These are phyloP conservation scores for Pseudochromis fuscus DNA, from an alignment of 2,797 vertebrate species.

Conservation along the genomic window DNA sequence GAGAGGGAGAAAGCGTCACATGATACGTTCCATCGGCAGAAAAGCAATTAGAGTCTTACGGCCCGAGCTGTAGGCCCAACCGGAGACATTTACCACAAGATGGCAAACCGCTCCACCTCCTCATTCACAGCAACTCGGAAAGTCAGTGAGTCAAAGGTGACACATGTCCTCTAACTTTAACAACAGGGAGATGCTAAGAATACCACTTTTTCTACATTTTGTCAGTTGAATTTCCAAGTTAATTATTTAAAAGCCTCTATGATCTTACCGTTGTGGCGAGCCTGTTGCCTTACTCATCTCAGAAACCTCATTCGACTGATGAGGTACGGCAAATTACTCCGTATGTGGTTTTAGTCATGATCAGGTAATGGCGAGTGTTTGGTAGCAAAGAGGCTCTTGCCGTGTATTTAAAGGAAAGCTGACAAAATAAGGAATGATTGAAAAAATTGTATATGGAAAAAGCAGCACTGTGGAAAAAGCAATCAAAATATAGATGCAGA, in stretches of 20 bases:
- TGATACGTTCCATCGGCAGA: conserved; percentile 63
- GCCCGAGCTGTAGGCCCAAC: conserved; percentile 47
- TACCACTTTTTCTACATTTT: neutral
- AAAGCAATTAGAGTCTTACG: conserved; percentile 79
- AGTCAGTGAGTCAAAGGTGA: conserved; percentile 45
- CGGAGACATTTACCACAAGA: conserved; percentile 78
- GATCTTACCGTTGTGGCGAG: conserved; percentile 7
- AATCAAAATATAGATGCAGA: conserved; percentile 19
- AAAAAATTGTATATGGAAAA: conserved; percentile 27
- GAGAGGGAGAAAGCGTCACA: conserved; percentile 62
- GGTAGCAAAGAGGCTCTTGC: conserved; percentile 27
- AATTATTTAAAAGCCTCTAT: neutral
- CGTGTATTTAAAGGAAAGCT: conserved; percentile 29
- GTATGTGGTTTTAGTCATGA: conserved; percentile 35
- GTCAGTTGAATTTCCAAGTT: conserved; percentile 4
- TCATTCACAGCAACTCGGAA: conserved; percentile 66
- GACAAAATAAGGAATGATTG: conserved; percentile 18
- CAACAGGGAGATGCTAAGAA: conserved; percentile 31
- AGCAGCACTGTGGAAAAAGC: conserved; percentile 15
- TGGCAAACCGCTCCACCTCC: conserved; percentile 69
- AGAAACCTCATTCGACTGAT: conserved; percentile 19
- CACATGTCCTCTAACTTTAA: conserved; percentile 46
- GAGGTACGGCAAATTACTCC: conserved; percentile 16
- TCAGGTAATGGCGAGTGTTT: conserved; percentile 28
- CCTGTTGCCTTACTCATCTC: conserved; percentile 14